A percentile compares a stretch with the other conserved stretches of the same genome.
These are phyloP conservation scores for Pasiphila rectangulata DNA, from an alignment of 2,888 invertebrate species.

Conservation along the genomic window DNA sequence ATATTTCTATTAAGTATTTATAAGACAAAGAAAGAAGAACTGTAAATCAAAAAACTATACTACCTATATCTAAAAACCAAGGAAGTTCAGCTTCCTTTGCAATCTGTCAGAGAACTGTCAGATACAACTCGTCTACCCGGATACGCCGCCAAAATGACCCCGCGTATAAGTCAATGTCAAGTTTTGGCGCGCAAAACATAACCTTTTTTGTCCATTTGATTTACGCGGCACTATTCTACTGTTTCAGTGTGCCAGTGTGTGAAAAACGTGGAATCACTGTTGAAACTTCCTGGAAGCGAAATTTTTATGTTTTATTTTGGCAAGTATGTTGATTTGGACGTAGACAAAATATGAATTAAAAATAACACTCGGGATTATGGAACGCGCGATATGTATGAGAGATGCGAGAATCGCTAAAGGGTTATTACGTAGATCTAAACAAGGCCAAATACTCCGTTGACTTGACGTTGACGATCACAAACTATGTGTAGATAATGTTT, in stretches of 20 bases:
- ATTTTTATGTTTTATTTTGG: constrained; percentile 17
- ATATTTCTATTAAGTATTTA: too few species aligned
- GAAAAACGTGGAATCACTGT: not conserved
- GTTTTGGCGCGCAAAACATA: constrained; percentile 19
- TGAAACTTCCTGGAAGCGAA: constrained; percentile 19
- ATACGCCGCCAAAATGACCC: constrained; percentile 1
- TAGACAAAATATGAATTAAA: constrained; percentile 33
- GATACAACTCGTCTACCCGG: constrained; percentile 6
- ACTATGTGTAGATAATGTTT: too few species aligned
- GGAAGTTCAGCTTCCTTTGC: not conserved
- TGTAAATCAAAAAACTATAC: too few species aligned
- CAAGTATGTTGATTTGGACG: constrained; percentile 15
- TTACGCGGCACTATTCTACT: not conserved
- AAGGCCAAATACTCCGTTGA: constrained; percentile 11
- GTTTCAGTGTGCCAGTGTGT: not conserved
- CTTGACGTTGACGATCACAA: too few species aligned
- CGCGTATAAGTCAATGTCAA: constrained; percentile 20
- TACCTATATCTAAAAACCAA: too few species aligned
- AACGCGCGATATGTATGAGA: constrained; percentile 33
- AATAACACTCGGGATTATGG: constrained; percentile 26
- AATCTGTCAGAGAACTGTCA: constrained; percentile 7
- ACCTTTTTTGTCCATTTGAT: constrained; percentile 6
- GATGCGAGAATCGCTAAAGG: constrained; percentile 19
- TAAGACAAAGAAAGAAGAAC: too few species aligned
- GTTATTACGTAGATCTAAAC: constrained; percentile 7